Percentiles rank a stretch among this genome's conserved stretches.
These are phyloP conservation scores for Chalcosyrphus nemorum DNA, from an alignment of 2,888 invertebrate species.

Conservation along the genomic window DNA sequence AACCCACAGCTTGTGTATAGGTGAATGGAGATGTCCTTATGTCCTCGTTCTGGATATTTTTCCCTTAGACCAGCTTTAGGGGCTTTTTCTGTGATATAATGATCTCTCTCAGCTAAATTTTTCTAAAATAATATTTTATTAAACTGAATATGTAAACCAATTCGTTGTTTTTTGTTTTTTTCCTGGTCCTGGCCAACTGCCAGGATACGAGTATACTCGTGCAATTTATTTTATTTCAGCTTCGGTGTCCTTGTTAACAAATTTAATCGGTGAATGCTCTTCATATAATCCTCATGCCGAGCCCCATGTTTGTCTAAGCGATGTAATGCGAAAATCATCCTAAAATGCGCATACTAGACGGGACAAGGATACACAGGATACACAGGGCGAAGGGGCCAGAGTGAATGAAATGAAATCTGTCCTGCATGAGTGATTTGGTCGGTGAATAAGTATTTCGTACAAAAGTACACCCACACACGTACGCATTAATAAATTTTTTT, in stretches of 20 bases:
- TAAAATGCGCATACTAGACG: neutral
- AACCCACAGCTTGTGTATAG: neutral
- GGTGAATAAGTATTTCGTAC: constrained; percentile 39
- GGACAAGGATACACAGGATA: neutral
- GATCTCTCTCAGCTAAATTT: constrained; percentile 3
- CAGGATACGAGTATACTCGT: constrained; percentile 7
- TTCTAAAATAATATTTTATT: constrained; percentile 52
- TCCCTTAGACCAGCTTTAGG: neutral
- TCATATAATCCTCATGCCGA: constrained; percentile 29
- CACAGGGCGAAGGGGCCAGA: no score
- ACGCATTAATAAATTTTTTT: constrained; percentile 12
- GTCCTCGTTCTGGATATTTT: neutral
- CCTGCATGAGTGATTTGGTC: constrained; percentile 51
- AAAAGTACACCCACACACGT: neutral
- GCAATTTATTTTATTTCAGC: constrained; percentile 40
- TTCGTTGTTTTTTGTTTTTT: neutral
- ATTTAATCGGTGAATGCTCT: constrained; percentile 50
- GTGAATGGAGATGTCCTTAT: neutral
- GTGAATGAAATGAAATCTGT: constrained; percentile 38
- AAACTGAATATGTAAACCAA: constrained; percentile 45
- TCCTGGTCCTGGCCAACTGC: neutral
- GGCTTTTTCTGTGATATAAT: constrained; percentile 17
- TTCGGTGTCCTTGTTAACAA: constrained; percentile 57
- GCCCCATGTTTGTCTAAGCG: constrained; percentile 25
- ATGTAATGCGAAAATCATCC: constrained; percentile 40